Base-by-base conservation (phyloP, 2,888 invertebrate genomes). In the Sipha maydis region DNA sequence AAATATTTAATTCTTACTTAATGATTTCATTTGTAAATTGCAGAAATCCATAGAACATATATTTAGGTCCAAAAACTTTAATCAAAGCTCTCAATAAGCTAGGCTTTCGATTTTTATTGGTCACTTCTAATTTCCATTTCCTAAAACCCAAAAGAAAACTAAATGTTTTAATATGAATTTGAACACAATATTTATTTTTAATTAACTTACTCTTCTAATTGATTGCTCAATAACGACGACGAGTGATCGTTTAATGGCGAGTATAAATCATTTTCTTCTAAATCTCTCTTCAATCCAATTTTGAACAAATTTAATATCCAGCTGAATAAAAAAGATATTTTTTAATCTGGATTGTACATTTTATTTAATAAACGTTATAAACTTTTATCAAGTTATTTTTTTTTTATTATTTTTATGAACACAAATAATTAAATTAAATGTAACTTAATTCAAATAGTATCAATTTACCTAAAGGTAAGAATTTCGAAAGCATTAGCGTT, bases 231-330 rank as follows among this genome's bases (percentile, higher is more conserved):
- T 48, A 91, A 78, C 91, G 93, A 93, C 25, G 97, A 97, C 91
- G 94, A 93, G 91, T 97, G 97, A 48, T 93, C 93, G 71, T 92
- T 93, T 80, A 95, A 93, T 0, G 96, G 94, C 90, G 95, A 94
- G 91, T 95, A 95, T 75, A 97, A 92, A 92, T 97, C 97, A 48
- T 94, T 93, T 78, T 95, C 93, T 90, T 95, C 95, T 80, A 97
- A 92, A 80, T 95, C 94, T 90, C 96, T 94, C 85, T 93, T 93
- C 91, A 94, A 94, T 0, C 97, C 97, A 91, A 94, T 94, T 90
- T 94, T 94, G 92, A 97, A 97, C 91, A 96, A 92, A 11, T 95
- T 95, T 91, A 96, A 93, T 86, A 96, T 95, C 95, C 96, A 97
- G 92, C 95, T 95, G 91, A 69, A 93, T 38, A 61, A 79, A 67